phyloP scores from a whole-genome alignment of 2,888 invertebrate species.

The Ichneumon xanthorius region DNA sequence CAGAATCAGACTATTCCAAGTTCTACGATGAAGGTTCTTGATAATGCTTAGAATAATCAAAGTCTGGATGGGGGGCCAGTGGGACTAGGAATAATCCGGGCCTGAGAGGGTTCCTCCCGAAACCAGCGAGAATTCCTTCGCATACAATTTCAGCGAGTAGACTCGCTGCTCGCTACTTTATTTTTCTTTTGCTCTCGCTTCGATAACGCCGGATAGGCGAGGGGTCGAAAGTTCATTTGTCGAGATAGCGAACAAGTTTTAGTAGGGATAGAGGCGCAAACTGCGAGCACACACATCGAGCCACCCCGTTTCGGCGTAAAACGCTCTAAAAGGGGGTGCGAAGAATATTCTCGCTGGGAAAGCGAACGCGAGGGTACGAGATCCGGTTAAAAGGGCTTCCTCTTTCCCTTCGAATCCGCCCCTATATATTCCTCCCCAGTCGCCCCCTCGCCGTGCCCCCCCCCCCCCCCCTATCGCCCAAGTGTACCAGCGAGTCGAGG shows the following conservation, averaged over 20 bases:
- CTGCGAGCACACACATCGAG: constrained; percentile 47
- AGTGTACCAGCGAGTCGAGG: constrained; percentile 11
- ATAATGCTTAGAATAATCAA: too few species aligned
- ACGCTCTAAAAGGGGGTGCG: constrained; percentile 60
- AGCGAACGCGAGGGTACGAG: constrained; percentile 20
- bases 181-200: not conserved
- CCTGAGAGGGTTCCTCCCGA: too few species aligned
- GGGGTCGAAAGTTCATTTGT: constrained; percentile 46
- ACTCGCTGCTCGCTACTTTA: not conserved
- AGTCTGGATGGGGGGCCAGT: too few species aligned
- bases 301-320: constrained; percentile 63
- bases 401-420: constrained; percentile 70
- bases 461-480: constrained; percentile 20
- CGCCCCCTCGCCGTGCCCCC: not conserved
- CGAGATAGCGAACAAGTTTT: constrained; percentile 29
- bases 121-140: too few species aligned
- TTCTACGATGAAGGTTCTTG: too few species aligned
- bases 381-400: constrained; percentile 52
- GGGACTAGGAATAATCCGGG: too few species aligned
- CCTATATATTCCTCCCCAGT: constrained; percentile 5
- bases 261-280: constrained; percentile 54
- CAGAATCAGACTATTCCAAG: too few species aligned
- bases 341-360: constrained; percentile 47
- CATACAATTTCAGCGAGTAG: not conserved
- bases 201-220: constrained; percentile 29